Evolutionary conservation across 2,797 vertebrate genomes (phyloP).

Genomic region (Galagoides demidoff): DNA sequence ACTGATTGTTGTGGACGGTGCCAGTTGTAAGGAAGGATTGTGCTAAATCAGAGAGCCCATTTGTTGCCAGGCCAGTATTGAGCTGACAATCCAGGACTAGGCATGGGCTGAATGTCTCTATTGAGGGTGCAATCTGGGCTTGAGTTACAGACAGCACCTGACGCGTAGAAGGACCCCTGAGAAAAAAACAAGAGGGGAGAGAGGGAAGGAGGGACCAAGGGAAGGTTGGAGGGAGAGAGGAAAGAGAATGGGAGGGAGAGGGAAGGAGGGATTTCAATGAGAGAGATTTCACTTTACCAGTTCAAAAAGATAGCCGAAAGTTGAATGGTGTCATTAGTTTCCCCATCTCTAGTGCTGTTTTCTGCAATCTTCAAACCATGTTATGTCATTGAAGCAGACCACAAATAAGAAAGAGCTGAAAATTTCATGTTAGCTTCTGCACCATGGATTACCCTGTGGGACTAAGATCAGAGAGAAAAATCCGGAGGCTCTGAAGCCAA

Average conservation of each 20-base stretch:
- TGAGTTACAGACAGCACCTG: not conserved
- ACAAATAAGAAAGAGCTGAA: not conserved
- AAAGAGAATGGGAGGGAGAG: not conserved
- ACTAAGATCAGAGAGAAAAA: not conserved
- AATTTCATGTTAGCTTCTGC: not conserved
- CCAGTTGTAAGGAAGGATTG: not conserved
- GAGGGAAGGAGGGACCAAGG: not conserved
- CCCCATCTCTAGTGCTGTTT: not conserved
- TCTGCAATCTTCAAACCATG: not conserved
- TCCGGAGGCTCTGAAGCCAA: not conserved
- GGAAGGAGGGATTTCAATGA: not conserved
- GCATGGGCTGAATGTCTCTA: not conserved
- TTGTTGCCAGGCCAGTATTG: not conserved
- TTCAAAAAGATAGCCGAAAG: conserved; percentile 31
- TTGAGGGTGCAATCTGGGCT: not conserved
- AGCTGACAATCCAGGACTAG: not conserved
- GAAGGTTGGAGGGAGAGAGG: not conserved
- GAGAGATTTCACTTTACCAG: not conserved
- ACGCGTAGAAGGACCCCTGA: not conserved
- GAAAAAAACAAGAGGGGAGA: not conserved
- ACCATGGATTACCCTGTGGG: not conserved
- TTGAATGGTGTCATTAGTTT: not conserved
- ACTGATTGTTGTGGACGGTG: not conserved
- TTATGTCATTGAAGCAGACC: not conserved
- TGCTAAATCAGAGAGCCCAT: not conserved